phyloP scores from a whole-genome alignment of 2,888 invertebrate genomes.

The Drosophila tanythrix region DNA sequence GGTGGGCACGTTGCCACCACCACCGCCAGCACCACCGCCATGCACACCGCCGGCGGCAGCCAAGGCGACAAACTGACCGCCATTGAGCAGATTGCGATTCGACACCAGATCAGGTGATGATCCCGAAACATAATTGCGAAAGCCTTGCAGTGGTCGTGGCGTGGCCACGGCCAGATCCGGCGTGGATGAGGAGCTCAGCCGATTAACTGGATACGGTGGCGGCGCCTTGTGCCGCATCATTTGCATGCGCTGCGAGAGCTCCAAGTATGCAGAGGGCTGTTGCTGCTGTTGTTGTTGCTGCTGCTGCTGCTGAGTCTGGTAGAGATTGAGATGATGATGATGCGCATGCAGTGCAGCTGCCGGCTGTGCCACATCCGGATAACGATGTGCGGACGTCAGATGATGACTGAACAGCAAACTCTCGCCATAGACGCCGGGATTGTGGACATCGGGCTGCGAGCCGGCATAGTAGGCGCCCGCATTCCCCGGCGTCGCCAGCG shows the following conservation, averaged over 20 bases:
- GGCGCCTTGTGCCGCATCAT: constrained; percentile 89
- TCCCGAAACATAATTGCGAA: constrained; percentile 88
- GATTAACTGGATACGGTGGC: constrained; percentile 92
- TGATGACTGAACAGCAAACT: constrained; percentile 77
- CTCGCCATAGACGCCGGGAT: constrained; percentile 82
- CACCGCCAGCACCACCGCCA: constrained; percentile 76
- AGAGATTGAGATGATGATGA: constrained; percentile 72
- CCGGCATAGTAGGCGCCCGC: constrained; percentile 84
- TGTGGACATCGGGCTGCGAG: constrained; percentile 91
- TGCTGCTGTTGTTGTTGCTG: constrained; percentile 55
- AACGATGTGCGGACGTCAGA: constrained; percentile 84
- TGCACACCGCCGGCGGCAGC: constrained; percentile 49
- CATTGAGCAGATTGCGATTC: constrained; percentile 88
- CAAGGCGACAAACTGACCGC: constrained; percentile 71
- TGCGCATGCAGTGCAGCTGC: constrained; percentile 82
- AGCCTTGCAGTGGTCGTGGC: constrained; percentile 86
- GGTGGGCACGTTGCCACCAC: constrained; percentile 83
- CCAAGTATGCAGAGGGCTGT: constrained; percentile 71
- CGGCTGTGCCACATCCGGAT: constrained; percentile 89
- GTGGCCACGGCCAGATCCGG: constrained; percentile 92
- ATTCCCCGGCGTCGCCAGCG: constrained; percentile 67
- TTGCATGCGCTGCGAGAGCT: constrained; percentile 83
- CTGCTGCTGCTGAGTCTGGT: constrained; percentile 65
- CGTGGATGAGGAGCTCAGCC: constrained; percentile 92
- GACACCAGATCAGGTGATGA: constrained; percentile 93